These are phyloP conservation scores for Neodiprion pinetum DNA, from an alignment of 1,140 invertebrate species.

Conservation along the genomic window DNA sequence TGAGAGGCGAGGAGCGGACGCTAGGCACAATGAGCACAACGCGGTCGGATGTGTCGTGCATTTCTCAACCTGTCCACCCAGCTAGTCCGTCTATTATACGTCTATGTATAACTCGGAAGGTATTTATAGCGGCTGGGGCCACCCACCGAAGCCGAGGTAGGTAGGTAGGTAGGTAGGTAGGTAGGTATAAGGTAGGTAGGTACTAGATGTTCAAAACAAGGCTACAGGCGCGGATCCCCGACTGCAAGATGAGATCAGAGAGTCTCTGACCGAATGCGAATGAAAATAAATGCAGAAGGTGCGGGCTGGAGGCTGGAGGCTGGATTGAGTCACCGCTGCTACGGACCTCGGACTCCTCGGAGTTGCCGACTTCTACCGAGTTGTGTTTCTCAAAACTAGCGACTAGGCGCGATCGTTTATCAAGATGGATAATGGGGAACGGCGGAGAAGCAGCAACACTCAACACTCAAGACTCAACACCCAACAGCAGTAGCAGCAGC, in stretches of 20 bases:
- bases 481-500: neutral
- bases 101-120: neutral
- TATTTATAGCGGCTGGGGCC: neutral
- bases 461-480: too few relatives aligned
- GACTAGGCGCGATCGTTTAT: too few relatives aligned
- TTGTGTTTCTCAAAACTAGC: too few relatives aligned
- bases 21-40: neutral
- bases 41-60: neutral
- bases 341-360: too few relatives aligned
- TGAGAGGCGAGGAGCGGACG: neutral
- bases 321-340: neutral
- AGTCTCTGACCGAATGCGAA: neutral
- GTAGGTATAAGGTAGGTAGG: too few relatives aligned
- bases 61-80: neutral
- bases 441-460: too few relatives aligned
- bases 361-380: too few relatives aligned
- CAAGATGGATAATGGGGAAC: too few relatives aligned
- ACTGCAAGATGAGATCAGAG: neutral
- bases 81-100: neutral
- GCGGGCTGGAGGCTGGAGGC: too few relatives aligned
- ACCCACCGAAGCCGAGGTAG: neutral
- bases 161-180: neutral
- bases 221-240: neutral
- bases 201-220: neutral
- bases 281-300: too few relatives aligned